Evolutionary conservation across 2,797 vertebrate species (phyloP).

Genomic region (Microctenopoma stevenorrisi): DNA sequence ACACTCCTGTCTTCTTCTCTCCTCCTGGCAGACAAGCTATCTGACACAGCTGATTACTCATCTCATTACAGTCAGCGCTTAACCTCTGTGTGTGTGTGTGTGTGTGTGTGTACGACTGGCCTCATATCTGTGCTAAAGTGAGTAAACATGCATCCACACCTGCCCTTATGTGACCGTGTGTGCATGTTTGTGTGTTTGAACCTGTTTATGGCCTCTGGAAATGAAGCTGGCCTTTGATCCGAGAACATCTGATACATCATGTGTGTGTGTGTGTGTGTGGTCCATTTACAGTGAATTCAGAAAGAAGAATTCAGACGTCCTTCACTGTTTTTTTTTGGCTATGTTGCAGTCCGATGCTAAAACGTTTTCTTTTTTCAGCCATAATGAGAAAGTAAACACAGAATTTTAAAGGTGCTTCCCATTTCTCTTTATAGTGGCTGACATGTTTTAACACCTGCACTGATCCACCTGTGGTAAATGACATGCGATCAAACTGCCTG

Average conservation of each 20-base stretch:
- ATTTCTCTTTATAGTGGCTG: too few relatives aligned
- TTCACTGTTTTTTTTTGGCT: too few relatives aligned
- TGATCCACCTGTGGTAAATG: too few relatives aligned
- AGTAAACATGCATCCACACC: conserved; percentile 36
- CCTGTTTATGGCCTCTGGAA: conserved; percentile 31
- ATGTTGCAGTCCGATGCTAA: too few relatives aligned
- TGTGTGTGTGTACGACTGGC: conserved; percentile 6
- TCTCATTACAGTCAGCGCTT: conserved; percentile 71
- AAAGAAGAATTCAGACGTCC: too few relatives aligned
- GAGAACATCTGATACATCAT: conserved; percentile 10
- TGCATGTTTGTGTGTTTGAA: neutral
- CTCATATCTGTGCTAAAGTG: conserved; percentile 22
- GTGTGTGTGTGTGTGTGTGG: conserved; percentile 21
- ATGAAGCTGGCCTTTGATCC: conserved; percentile 40
- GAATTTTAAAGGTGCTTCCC: too few relatives aligned
- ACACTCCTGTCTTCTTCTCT: conserved; percentile 39
- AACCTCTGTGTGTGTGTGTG: conserved; percentile 43
- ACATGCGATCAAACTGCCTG: too few relatives aligned
- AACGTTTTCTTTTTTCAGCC: too few relatives aligned
- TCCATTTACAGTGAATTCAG: conserved; percentile 27
- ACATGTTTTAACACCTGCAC: too few relatives aligned
- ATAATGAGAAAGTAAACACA: too few relatives aligned
- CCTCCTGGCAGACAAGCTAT: conserved; percentile 67
- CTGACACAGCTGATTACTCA: conserved; percentile 80
- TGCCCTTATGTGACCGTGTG: conserved; percentile 38